Conservation (phyloP, 2,113 vertebrate genomes). For the Trogon melanurus region DNA sequence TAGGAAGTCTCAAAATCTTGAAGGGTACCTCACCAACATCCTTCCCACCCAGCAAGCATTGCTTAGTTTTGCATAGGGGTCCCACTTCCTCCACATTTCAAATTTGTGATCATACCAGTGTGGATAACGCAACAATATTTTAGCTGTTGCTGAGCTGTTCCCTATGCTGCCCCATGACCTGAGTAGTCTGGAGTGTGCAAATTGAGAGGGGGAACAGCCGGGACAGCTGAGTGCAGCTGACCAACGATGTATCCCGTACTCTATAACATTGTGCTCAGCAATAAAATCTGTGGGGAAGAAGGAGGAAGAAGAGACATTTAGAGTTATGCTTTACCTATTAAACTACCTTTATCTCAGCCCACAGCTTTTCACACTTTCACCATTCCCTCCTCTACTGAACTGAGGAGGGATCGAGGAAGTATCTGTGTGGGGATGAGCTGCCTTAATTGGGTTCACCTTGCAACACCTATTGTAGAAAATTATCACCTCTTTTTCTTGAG, state of each 20-base stretch:
- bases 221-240: background rate
- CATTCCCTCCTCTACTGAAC: background rate
- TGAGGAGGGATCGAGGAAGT: rapidly evolving
- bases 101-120: background rate
- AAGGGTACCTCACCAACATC: background rate
- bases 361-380: background rate
- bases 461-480: background rate
- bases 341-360: background rate
- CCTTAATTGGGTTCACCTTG: background rate
- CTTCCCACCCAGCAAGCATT: background rate
- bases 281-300: background rate
- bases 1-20: background rate
- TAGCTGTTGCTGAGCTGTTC: background rate
- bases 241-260: background rate
- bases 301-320: background rate
- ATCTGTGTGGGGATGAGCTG: background rate
- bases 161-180: background rate
- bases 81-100: background rate
- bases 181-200: background rate
- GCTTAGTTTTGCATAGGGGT: background rate
- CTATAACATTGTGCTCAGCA: rapidly evolving
- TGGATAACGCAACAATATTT: background rate
- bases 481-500: background rate
- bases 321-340: background rate
- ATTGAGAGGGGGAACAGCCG: background rate